Percentiles rank a stretch among this genome's conserved stretches.
These are phyloP conservation scores for Pseudorhiza aurosa DNA, from an alignment of 30 jellyfish, hydroid and myxozoan genomes.

Conservation along the genomic window DNA sequence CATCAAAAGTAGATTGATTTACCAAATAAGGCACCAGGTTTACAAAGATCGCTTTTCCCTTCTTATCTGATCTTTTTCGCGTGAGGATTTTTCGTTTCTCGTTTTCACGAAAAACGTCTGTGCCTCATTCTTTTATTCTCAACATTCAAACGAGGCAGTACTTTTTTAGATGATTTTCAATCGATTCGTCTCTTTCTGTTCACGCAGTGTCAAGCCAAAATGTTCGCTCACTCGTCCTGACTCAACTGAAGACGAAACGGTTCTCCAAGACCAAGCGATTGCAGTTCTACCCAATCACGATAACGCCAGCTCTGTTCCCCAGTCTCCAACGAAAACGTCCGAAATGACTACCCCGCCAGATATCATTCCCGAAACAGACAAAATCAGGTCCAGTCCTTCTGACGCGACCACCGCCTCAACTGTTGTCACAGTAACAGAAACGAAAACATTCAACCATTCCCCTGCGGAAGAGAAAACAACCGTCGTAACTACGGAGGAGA, in stretches of 20 bases:
- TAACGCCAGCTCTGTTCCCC: conserved; percentile 5
- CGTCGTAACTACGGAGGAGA: conserved; percentile 35
- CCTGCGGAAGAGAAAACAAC: conserved; percentile 29
- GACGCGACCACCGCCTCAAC: neutral
- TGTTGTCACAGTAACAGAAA: conserved; percentile 18
- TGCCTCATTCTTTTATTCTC: no score
- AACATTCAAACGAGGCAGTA: neutral
- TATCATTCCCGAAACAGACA: conserved; percentile 64
- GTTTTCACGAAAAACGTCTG: no score
- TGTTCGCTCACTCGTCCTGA: conserved; percentile 44
- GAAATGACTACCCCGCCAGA: conserved; percentile 47
- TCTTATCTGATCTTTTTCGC: no score
- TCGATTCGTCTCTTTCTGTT: neutral
- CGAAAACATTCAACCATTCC: conserved; percentile 21
- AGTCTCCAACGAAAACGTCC: conserved; percentile 29
- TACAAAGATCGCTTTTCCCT: no score
- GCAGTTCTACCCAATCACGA: conserved; percentile 34
- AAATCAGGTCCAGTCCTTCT: conserved; percentile 53
- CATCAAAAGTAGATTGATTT: no score
- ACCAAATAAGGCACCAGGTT: no score
- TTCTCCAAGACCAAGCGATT: conserved; percentile 2
- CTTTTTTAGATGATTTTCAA: neutral
- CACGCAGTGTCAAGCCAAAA: conserved; percentile 60
- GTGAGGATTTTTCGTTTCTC: no score
- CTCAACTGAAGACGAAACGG: conserved; percentile 27